phyloP scores from a whole-genome alignment of 2,797 vertebrate species.

The Mormyrops attenuatus region DNA sequence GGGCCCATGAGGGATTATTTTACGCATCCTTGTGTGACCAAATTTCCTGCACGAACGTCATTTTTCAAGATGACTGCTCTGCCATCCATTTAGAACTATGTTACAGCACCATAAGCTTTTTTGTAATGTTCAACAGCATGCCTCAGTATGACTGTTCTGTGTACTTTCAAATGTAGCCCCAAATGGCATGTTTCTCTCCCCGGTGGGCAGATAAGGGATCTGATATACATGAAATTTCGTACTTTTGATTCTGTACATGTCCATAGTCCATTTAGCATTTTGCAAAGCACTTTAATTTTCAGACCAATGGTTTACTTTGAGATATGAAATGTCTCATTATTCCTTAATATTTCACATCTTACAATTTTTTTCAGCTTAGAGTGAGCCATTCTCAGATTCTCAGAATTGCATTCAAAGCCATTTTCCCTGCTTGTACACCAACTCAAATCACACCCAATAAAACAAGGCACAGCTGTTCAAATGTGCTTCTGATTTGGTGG shows the following conservation, averaged over 20 bases:
- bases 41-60: not conserved
- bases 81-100: not conserved
- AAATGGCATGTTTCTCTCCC: not conserved
- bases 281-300: not conserved
- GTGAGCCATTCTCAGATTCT: not conserved
- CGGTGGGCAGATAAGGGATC: not conserved
- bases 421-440: not conserved
- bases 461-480: not conserved
- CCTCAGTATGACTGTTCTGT: not conserved
- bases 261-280: not conserved
- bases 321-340: not conserved
- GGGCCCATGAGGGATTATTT: not conserved
- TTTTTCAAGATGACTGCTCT: not conserved
- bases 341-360: not conserved
- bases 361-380: not conserved
- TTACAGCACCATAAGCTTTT: not conserved
- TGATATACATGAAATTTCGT: not conserved
- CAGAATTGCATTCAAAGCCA: not conserved
- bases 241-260: not conserved
- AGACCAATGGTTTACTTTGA: not conserved
- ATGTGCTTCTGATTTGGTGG: conserved; percentile 5
- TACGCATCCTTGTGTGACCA: not conserved
- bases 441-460: not conserved
- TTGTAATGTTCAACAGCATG: not conserved
- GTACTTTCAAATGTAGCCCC: not conserved